Percentiles rank a stretch among this genome's conserved stretches.
Conservation (phyloP, 2,888 invertebrate species). For the Tuta absoluta region DNA sequence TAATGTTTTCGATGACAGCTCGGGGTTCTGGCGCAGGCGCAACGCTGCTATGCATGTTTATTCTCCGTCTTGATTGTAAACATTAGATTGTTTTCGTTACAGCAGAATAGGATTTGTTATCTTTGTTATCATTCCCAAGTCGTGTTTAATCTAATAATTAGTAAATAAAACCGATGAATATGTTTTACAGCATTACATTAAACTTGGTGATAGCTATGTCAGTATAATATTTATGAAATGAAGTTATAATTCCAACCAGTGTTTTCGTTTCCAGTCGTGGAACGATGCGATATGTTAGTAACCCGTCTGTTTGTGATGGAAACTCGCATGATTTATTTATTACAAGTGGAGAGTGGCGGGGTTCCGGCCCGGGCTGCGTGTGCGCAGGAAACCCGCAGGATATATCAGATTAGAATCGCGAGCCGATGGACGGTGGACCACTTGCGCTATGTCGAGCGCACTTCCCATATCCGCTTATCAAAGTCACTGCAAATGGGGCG, state of each 20-base stretch:
- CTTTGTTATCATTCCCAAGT: slow-evolving; percentile 50
- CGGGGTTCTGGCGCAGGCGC: slow-evolving; percentile 27
- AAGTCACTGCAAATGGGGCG: slow-evolving; percentile 42
- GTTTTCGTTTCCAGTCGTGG: slow-evolving; percentile 9
- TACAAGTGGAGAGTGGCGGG: slow-evolving; percentile 54
- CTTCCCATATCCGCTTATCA: slow-evolving; percentile 64
- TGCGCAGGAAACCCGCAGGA: slow-evolving; percentile 66
- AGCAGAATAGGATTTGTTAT: slow-evolving; percentile 48
- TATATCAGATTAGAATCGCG: slow-evolving; percentile 73
- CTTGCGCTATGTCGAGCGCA: slow-evolving; percentile 62
- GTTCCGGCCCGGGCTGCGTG: slow-evolving; percentile 55
- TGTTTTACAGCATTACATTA: not conserved
- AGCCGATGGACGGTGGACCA: slow-evolving; percentile 59
- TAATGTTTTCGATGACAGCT: slow-evolving; percentile 43
- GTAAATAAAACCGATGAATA: not conserved
- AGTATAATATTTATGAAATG: slow-evolving; percentile 2
- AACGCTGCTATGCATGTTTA: slow-evolving; percentile 44
- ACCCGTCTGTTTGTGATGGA: slow-evolving; percentile 26
- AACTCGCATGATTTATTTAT: slow-evolving; percentile 58
- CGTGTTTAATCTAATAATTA: slow-evolving; percentile 9
- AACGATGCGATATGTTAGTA: slow-evolving; percentile 8
- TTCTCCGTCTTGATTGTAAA: slow-evolving; percentile 47
- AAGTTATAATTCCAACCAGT: not conserved
- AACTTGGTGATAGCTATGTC: not conserved
- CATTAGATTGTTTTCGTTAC: slow-evolving; percentile 57